Evolutionary conservation across 2,797 vertebrate genomes (phyloP), one percentile per base, ranked within the genome.

Genomic region (Synaphobranchus kaupii): DNA sequence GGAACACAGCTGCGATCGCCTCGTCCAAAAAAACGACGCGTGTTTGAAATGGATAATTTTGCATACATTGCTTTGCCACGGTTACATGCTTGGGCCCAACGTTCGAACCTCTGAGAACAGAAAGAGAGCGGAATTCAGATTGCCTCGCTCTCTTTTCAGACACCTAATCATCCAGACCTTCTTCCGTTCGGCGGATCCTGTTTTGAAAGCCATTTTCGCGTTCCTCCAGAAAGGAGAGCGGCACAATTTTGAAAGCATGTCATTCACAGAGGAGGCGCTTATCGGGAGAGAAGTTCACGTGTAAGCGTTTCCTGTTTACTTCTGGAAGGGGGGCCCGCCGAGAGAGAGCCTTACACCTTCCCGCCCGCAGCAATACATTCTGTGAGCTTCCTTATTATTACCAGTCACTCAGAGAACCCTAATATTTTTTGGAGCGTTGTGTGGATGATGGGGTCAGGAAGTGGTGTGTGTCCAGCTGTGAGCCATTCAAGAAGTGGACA

Each of bases 241-340:
- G 31, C 71, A 73, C 13, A 34, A 73, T 73, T 73, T 31, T 13
- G 71, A 15, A 22, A 31, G 13, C 13, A 13, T 73, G 28, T 80
- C 76, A 39, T 80, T 80, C 5, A 44, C 76, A 80, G 44, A 80
- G 76, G 39, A 80, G 76, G 39, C 76, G 47, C 39, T 80, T 80
- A 47, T 47, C 4, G 1, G 20, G 76, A 80, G 47, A 47, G 31
- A 47, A 78, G 44, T 47, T 39, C 68, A 34, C 31, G 13, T 17
- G 13, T 73, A 17, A 39, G 71, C 28, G 15, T 47, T 80, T 80
- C 39, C 76, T 80, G 76, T 80, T 80, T 80, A 48, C 39, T 39
- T 7, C 39, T 56, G 31, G 44, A 9, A 76, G 44, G 12, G 15
- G 15, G 12, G 9, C 39, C 76, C 7, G 17, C 17, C 22, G 76